Base-by-base conservation (phyloP, 2,113 vertebrate genomes). In the Tetrao urogallus region DNA sequence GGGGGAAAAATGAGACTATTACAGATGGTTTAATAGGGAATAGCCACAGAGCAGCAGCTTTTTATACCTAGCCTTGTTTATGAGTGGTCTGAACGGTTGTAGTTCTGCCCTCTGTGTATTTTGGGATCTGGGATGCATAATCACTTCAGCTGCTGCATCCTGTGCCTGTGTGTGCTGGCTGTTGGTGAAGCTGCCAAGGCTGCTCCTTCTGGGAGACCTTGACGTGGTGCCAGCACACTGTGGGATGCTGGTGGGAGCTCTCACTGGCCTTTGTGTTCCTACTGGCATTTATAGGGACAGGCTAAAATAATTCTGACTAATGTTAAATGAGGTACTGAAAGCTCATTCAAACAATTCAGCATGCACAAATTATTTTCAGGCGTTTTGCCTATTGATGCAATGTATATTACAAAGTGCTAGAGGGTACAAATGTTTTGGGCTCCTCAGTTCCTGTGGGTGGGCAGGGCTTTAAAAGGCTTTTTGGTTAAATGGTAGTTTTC, bases 261-360 rank as follows among this genome's bases (percentile, higher is more conserved):
- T 82, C 18, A n/a, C 24, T 87, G 56, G 38, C 75, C 28, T 85
- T 87, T 89, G 67, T 92, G 32, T 83, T 91, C 52, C 11, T 86
- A 17, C 60, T 91, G 72, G 58, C 15, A 8, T 85, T 87, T 87
- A 50, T 79, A 71, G 67, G 72, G 38, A 61, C 50, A 40, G 56
- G 34, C 69, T 83, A 36, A 86, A 93, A 81, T 96, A 82, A 75
- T 76, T 92, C 40, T 34, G 63, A 34, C 38, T 40, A 45, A 52
- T 47, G 36, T 45, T 88, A 50, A 82, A 40, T 67, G 72, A 87
- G 70, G 90, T 96, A 76, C 63, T 94, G 93, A 96, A 84, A 89
- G 71, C 84, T 90, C 38, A 42, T 50, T 58, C 1, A 3, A 58
- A 45, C 63, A 73, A 34, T 80, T 45, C 34, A 60, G 28, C 1